Evolutionary conservation across 2,113 vertebrate genomes (phyloP), one percentile per base, ranked within the genome.

Genomic region (Anas platyrhynchos): DNA sequence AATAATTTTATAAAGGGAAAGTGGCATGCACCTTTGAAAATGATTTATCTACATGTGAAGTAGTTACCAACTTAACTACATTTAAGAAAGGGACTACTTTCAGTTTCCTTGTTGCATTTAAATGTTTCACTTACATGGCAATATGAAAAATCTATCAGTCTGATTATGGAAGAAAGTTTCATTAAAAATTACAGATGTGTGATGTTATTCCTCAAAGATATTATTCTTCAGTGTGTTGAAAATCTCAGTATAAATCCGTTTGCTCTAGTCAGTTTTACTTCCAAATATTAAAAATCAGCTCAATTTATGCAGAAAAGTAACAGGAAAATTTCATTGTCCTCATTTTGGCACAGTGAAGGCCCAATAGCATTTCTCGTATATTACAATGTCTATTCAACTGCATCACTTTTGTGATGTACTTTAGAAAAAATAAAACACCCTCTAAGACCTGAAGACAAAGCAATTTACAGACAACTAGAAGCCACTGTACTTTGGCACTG

Each of bases 401-500:
- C 44, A 81, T 52, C 85, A 85, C 76, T 76, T 97, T 91, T 97
- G 91, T 93, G 89, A 79, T 92, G 82, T 81, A 89, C 71, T 97
- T 97, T 94, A 86, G 87, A 27, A 97, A 94, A 96, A 98, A 88
- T 83, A 96, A 97, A 94, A 65, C 54, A 4, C 76, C 32, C n/a
- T 94, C 43, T 82, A 89, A 92, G 59, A 21, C 89, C 88, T 96
- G 62, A 87, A 62, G 95, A 91, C 77, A 97, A 90, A 88, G 61
- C 86, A 93, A 73, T 95, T 97, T 97, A 91, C 93, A 92, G 54
- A 92, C 56, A 91, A 78, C 81, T 58, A 96, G 91, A 94, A 97
- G 69, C 73, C 63, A 88, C 88, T 93, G 89, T 93, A 79, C 54
- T 62, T 93, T 41, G 88, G 63, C 43, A 56, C 43, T 66, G 44